Base-by-base conservation (phyloP, 2,113 vertebrate species). In the Lamprologus sp. region DNA sequence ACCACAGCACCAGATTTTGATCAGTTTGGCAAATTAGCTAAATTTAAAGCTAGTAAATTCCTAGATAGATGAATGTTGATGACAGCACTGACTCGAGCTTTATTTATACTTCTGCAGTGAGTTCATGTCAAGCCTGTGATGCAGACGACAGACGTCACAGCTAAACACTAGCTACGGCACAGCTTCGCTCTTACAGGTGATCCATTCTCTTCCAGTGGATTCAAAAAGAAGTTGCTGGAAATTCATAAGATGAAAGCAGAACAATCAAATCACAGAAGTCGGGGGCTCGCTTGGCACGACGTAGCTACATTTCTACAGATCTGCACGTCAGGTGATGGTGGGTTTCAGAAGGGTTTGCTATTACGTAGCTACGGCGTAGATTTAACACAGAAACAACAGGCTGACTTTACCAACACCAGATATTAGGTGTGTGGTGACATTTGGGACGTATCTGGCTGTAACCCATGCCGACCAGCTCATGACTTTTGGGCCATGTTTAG, bases 91-190 rank as follows among this genome's bases (percentile, higher is more conserved):
- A 10, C 0, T 15, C 37, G 0, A 70, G 68, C 13, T 45, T 45
- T 15, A 73, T 3, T 26, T 26, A 45, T 73, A 26, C 37, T 73
- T 73, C 37, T 73, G 40, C 4, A 73, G 3, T 0, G 21, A 73
- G 0, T 28, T 42, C 5, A 73, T 3, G 21, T 73, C 12, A 42
- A 45, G n/a, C 21, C 13, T 17, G 40, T 45, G 68, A 45, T 45
- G 58, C 0, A 63, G 58, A 17, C 9, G 5, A 60, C 23, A 28
- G 0, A 15, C 3, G 23, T 58, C 1, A 60, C 56, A 15, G 28
- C 26, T 17, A 35, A 19, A 63, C 15, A 10, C 15, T 2, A 10
- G 31, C 9, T 63, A 33, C 15, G 3, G 28, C 19, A 11, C 28
- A 35, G 60, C 33, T 65, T 35, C 60, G 3, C 60, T 35, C 28